Percentiles rank a stretch among this genome's conserved stretches.
Evolutionary conservation across 2,888 invertebrate species (phyloP).

Genomic region (Caenorhabditis zanzibari): DNA sequence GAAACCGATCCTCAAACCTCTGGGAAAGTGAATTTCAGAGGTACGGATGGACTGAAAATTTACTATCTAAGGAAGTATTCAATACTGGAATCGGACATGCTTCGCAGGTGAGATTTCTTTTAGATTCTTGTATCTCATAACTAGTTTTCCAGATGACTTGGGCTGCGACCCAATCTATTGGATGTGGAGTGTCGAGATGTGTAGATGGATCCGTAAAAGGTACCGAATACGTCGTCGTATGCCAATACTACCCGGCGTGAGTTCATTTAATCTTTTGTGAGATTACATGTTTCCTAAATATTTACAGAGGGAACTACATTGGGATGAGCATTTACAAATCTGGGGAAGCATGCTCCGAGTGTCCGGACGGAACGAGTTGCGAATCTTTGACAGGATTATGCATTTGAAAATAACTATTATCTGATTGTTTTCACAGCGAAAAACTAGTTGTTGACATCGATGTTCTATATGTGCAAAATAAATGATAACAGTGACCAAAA

Average conservation of each 20-base stretch:
- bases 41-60: constrained; percentile 46
- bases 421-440: neutral
- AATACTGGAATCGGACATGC: constrained; percentile 63
- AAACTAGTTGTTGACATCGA: constrained; percentile 5
- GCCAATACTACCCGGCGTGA: constrained; percentile 51
- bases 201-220: constrained; percentile 5
- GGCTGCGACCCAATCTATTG: constrained; percentile 38
- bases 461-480: neutral
- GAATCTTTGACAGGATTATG: constrained; percentile 49
- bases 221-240: constrained; percentile 47
- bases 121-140: neutral
- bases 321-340: constrained; percentile 23
- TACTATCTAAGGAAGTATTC: constrained; percentile 19
- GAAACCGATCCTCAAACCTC: constrained; percentile 34
- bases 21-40: constrained; percentile 48
- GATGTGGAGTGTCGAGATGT: constrained; percentile 55
- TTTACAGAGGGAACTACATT: constrained; percentile 39
- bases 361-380: constrained; percentile 32
- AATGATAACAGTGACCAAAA: neutral
- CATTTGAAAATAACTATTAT: constrained; percentile 1
- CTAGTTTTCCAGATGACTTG: constrained; percentile 48
- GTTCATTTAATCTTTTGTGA: no score
- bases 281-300: no score
- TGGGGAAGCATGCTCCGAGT: constrained; percentile 39
- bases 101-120: constrained; percentile 26